Evolutionary conservation across 2,797 vertebrate species (phyloP).

Genomic region (Ciconia nigra): DNA sequence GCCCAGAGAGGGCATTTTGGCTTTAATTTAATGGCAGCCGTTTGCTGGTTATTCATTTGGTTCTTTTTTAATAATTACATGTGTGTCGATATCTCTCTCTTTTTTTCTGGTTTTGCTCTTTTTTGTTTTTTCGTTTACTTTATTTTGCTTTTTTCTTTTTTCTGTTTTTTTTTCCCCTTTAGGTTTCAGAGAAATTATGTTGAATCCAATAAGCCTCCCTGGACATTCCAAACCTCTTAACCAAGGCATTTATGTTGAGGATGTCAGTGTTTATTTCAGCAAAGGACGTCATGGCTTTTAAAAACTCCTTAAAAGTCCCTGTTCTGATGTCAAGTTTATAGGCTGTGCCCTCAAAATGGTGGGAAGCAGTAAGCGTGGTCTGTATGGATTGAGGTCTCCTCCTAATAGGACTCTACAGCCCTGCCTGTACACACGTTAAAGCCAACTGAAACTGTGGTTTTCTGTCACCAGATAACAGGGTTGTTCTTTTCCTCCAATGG

Average conservation of each 20-base stretch:
- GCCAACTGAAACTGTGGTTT: constrained; percentile 69
- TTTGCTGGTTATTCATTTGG: constrained; percentile 62
- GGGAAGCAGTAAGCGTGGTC: constrained; percentile 74
- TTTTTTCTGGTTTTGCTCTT: constrained; percentile 79
- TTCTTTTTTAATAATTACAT: constrained; percentile 65
- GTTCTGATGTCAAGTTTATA: constrained; percentile 79
- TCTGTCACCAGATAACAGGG: constrained; percentile 75
- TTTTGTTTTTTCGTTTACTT: constrained; percentile 80
- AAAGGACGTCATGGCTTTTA: constrained; percentile 88
- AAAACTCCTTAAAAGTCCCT: constrained; percentile 79
- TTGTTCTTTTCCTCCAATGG: constrained; percentile 71
- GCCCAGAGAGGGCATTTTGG: neutral
- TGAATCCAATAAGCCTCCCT: constrained; percentile 87
- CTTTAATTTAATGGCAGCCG: constrained; percentile 34
- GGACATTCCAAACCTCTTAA: constrained; percentile 87
- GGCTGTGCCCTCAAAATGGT: constrained; percentile 79
- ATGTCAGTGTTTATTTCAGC: constrained; percentile 88
- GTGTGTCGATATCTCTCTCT: constrained; percentile 67
- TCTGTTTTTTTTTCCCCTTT: constrained; percentile 78
- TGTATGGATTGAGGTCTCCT: constrained; percentile 77
- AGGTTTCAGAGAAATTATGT: constrained; percentile 89
- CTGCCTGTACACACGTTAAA: constrained; percentile 66
- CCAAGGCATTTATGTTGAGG: constrained; percentile 86
- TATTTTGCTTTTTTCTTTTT: constrained; percentile 82
- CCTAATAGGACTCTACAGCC: constrained; percentile 73